Evolutionary conservation across 2,797 vertebrate species (phyloP).

Genomic region (Neoniphon sammara): DNA sequence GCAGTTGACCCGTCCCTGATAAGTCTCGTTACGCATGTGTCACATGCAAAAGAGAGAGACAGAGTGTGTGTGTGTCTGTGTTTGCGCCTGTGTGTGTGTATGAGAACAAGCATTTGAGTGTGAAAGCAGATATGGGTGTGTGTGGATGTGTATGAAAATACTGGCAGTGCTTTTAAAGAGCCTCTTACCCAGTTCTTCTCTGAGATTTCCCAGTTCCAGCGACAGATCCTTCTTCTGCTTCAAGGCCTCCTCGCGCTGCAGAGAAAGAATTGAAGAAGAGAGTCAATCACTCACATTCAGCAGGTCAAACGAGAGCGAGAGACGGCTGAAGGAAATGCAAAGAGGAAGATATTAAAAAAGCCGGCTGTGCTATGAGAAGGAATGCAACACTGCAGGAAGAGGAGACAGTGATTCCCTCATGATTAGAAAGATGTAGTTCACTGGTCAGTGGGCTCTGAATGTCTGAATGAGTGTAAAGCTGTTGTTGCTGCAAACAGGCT

Average conservation of each 20-base stretch:
- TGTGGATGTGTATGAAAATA: not conserved
- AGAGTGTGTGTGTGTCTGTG: constrained; percentile 17
- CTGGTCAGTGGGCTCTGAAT: too few species aligned
- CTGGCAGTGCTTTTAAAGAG: not conserved
- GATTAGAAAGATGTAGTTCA: not conserved
- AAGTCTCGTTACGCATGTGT: not conserved
- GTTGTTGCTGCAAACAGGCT: too few species aligned
- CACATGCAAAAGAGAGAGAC: constrained; percentile 36
- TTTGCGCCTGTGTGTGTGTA: constrained; percentile 24
- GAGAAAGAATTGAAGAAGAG: constrained; percentile 21
- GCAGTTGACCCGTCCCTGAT: constrained; percentile 35
- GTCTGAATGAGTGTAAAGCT: too few species aligned
- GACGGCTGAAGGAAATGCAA: not conserved
- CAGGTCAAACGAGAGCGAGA: not conserved
- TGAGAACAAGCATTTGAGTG: not conserved
- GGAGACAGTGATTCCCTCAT: not conserved
- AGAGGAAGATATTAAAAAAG: too few species aligned
- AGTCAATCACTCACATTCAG: not conserved
- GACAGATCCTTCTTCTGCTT: constrained; percentile 74
- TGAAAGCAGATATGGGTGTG: not conserved
- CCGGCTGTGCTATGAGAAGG: not conserved
- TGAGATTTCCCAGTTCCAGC: constrained; percentile 59
- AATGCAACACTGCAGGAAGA: not conserved
- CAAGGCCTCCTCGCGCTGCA: constrained; percentile 71
- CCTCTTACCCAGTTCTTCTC: constrained; percentile 74